These are phyloP conservation scores for Caenorhabditis uteleia DNA, from an alignment of 2,888 invertebrate genomes.

Conservation along the genomic window DNA sequence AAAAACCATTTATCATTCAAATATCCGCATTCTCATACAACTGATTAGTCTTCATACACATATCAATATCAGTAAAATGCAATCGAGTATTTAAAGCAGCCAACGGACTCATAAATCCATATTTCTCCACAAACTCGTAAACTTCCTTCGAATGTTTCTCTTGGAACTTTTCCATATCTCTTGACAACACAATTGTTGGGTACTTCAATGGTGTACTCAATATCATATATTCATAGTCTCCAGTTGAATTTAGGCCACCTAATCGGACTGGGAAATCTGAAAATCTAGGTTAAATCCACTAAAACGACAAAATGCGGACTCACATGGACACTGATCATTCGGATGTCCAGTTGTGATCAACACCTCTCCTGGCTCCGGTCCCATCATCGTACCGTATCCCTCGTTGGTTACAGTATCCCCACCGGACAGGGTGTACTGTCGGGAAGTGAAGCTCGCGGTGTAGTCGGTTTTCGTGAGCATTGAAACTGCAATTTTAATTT, in stretches of 20 bases:
- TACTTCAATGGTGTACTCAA: conserved; percentile 65
- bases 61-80: conserved; percentile 41
- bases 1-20: conserved; percentile 11
- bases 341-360: conserved; percentile 64
- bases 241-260: conserved; percentile 52
- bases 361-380: conserved; percentile 66
- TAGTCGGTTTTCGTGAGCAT: conserved; percentile 47
- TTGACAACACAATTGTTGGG: conserved; percentile 64
- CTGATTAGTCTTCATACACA: conserved; percentile 32
- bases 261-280: conserved; percentile 61
- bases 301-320: conserved; percentile 4
- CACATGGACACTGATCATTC: conserved; percentile 66
- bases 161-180: conserved; percentile 56
- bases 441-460: conserved; percentile 58
- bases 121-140: conserved; percentile 57
- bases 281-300: conserved; percentile 4
- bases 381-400: conserved; percentile 61
- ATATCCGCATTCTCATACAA: conserved; percentile 31
- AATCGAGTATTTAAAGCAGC: conserved; percentile 56
- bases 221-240: conserved; percentile 63
- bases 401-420: conserved; percentile 45
- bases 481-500: conserved; percentile 43
- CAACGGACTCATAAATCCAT: conserved; percentile 62
- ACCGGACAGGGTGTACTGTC: conserved; percentile 48
- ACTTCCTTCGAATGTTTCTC: conserved; percentile 52